Percentiles rank a stretch among this genome's conserved stretches.
Conservation (phyloP, 2,797 vertebrate genomes). For the Anolis apletophallus region DNA sequence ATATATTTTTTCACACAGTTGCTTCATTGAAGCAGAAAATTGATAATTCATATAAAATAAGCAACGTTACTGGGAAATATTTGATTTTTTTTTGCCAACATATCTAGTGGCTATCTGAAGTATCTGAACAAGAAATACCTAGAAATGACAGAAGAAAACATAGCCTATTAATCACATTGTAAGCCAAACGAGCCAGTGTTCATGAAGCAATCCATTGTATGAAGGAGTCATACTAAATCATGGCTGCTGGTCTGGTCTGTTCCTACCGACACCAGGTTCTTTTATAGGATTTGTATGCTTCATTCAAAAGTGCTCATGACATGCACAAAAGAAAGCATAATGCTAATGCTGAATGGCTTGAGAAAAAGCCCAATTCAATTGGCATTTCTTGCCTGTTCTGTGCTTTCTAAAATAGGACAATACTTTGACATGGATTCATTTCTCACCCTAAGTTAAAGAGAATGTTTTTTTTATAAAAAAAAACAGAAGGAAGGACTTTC, state of each 20-base stretch:
- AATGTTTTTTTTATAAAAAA: not conserved
- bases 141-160: conserved; percentile 7
- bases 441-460: not conserved
- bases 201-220: not conserved
- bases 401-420: accelerated
- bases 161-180: accelerated
- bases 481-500: not conserved
- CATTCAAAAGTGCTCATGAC: not conserved
- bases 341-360: not conserved
- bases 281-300: not conserved
- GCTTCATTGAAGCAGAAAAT: not conserved
- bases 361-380: not conserved
- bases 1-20: conserved; percentile 15
- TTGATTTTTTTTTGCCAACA: conserved; percentile 1
- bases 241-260: not conserved
- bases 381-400: not conserved
- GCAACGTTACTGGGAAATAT: not conserved
- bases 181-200: not conserved
- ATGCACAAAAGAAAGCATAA: not conserved
- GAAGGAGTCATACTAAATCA: accelerated
- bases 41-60: not conserved
- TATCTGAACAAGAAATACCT: conserved; percentile 28
- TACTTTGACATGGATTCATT: not conserved
- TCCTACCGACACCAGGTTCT: not conserved
- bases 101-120: conserved; percentile 34